phyloP scores from a whole-genome alignment of 2,113 vertebrate species.

The Mus pahari region DNA sequence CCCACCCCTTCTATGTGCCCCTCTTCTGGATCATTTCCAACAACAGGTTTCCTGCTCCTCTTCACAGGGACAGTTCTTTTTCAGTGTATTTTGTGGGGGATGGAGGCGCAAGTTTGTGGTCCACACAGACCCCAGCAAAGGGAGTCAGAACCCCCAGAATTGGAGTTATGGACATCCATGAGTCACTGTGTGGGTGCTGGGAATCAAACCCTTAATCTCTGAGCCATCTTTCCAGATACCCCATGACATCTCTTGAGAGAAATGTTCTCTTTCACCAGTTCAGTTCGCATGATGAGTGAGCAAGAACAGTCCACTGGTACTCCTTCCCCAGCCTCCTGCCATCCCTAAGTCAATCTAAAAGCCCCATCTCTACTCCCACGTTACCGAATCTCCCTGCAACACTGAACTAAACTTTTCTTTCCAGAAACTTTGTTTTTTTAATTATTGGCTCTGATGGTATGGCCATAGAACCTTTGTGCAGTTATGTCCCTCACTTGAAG shows the following conservation, averaged over 20 bases:
- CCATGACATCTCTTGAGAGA: not conserved
- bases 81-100: not conserved
- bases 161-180: not conserved
- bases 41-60: not conserved
- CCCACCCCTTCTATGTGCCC: accelerated
- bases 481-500: not conserved
- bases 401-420: not conserved
- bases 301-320: not conserved
- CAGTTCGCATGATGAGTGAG: not conserved
- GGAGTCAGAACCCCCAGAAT: not conserved
- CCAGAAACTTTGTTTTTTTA: not conserved
- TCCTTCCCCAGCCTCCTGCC: not conserved
- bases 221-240: not conserved
- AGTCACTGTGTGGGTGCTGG: not conserved
- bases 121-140: not conserved
- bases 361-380: not conserved
- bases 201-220: not conserved
- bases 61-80: not conserved
- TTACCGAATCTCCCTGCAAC: not conserved
- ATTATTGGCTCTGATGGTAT: not conserved
- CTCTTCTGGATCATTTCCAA: not conserved
- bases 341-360: not conserved
- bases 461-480: not conserved
- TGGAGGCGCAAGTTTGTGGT: not conserved
- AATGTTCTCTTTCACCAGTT: not conserved